Conservation (phyloP, 2,888 invertebrate genomes). For the Tenthredo mesomela region DNA sequence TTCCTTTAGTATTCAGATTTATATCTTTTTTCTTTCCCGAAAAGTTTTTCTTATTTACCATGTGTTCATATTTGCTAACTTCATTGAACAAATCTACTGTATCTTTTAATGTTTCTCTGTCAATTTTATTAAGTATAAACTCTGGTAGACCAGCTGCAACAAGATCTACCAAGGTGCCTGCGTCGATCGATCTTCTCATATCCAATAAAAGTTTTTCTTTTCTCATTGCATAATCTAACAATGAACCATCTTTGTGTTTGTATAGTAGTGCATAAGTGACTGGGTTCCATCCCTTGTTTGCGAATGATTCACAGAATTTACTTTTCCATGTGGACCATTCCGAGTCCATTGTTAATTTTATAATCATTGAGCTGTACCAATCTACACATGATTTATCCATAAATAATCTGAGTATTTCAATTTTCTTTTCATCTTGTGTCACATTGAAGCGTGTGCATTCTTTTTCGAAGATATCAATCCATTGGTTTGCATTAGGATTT, state of each 20-base stretch:
- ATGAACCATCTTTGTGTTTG: constrained; percentile 55
- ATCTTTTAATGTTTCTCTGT: constrained; percentile 51
- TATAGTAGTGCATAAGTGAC: constrained; percentile 55
- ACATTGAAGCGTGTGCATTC: too few relatives aligned
- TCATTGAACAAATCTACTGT: constrained; percentile 19
- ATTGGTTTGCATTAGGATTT: too few relatives aligned
- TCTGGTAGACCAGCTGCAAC: constrained; percentile 55
- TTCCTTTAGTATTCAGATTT: background rate
- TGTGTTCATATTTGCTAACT: constrained; percentile 15
- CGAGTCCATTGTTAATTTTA: constrained; percentile 34
- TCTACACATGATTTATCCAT: too few relatives aligned
- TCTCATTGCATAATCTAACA: constrained; percentile 59
- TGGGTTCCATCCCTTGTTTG: constrained; percentile 56
- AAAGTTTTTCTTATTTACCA: constrained; percentile 16
- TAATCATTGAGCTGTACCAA: too few relatives aligned
- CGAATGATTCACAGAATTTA: constrained; percentile 55
- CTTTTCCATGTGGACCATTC: constrained; percentile 56
- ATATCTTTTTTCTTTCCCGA: background rate
- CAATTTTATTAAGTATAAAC: constrained; percentile 55
- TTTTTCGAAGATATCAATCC: too few relatives aligned
- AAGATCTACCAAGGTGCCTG: constrained; percentile 9
- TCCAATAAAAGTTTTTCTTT: constrained; percentile 56
- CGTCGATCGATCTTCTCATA: constrained; percentile 19
- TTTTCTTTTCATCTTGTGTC: too few relatives aligned
- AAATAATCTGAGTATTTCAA: too few relatives aligned